These are phyloP conservation scores for Cyanocitta stelleri DNA, from an alignment of 2,113 vertebrate species.

Conservation along the genomic window DNA sequence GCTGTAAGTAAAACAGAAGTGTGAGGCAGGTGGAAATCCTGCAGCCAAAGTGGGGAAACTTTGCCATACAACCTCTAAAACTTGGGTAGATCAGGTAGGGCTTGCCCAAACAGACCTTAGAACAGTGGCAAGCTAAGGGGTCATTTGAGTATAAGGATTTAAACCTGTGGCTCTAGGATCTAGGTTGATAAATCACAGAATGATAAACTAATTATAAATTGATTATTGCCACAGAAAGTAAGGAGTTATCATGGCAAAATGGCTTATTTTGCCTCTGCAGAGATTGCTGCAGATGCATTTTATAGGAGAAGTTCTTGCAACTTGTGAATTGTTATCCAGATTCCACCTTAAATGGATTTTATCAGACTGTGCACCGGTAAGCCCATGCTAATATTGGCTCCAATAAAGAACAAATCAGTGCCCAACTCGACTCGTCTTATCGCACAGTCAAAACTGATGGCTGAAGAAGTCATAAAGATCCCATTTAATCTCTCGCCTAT, in stretches of 20 bases:
- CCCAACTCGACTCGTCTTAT: slow-evolving; percentile 81
- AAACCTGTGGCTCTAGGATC: background rate
- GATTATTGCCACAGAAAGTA: background rate
- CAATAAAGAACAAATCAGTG: slow-evolving; percentile 89
- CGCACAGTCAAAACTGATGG: slow-evolving; percentile 88
- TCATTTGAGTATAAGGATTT: background rate
- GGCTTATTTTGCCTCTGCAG: background rate
- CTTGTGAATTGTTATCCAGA: background rate
- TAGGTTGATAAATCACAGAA: background rate
- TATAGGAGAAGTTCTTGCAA: background rate
- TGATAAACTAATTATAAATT: background rate
- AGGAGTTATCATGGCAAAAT: background rate
- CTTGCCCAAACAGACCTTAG: background rate
- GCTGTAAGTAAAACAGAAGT: background rate
- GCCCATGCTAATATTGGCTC: slow-evolving; percentile 83
- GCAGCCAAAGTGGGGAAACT: background rate
- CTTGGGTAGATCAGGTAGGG: background rate
- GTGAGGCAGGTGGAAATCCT: background rate
- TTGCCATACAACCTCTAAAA: background rate
- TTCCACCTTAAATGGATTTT: slow-evolving; percentile 88
- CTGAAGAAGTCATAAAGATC: slow-evolving; percentile 91
- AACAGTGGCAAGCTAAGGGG: background rate
- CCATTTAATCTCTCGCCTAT: slow-evolving; percentile 91
- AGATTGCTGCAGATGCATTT: background rate
- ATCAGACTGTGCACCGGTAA: slow-evolving; percentile 70